Percentiles rank a stretch among this genome's conserved stretches.
phyloP scores from a whole-genome alignment of 2,797 vertebrate species.

The Melanotaenia trifasciata region DNA sequence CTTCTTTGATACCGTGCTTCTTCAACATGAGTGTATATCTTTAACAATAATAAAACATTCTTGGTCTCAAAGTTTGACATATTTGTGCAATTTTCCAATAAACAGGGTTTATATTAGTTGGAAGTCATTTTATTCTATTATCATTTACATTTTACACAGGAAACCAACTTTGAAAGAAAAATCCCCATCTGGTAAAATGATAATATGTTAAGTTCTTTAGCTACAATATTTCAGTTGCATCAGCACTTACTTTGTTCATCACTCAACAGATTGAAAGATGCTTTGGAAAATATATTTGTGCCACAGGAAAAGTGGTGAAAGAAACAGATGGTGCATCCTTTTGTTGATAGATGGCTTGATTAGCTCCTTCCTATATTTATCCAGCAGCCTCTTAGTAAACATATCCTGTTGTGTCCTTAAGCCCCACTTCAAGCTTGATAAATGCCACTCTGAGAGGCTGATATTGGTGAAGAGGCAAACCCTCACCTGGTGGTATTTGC shows the following conservation, averaged over 20 bases:
- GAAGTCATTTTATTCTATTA: not conserved
- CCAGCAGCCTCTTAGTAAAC: conserved; percentile 62
- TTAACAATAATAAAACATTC: no score
- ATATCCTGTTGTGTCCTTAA: conserved; percentile 52
- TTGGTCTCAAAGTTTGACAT: not conserved
- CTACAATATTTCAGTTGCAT: not conserved
- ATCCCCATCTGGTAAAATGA: conserved; percentile 18
- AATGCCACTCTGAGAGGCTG: conserved; percentile 67
- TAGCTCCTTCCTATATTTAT: conserved; percentile 63
- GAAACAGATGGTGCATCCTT: conserved; percentile 50
- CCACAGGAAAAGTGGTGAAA: conserved; percentile 33
- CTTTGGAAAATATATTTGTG: conserved; percentile 27
- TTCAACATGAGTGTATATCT: not conserved
- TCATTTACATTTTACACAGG: not conserved
- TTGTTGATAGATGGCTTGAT: conserved; percentile 65
- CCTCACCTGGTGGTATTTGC: conserved; percentile 74
- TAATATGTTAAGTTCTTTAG: conserved; percentile 12
- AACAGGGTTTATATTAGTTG: not conserved
- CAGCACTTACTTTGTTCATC: conserved; percentile 16
- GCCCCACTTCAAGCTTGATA: conserved; percentile 62
- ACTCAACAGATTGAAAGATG: conserved; percentile 18
- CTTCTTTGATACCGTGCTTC: not conserved
- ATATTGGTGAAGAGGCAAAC: conserved; percentile 63
- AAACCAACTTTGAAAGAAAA: not conserved
- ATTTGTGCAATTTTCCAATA: not conserved